Base-by-base conservation (phyloP, 2,888 invertebrate genomes). In the Eupeodes latifasciatus region DNA sequence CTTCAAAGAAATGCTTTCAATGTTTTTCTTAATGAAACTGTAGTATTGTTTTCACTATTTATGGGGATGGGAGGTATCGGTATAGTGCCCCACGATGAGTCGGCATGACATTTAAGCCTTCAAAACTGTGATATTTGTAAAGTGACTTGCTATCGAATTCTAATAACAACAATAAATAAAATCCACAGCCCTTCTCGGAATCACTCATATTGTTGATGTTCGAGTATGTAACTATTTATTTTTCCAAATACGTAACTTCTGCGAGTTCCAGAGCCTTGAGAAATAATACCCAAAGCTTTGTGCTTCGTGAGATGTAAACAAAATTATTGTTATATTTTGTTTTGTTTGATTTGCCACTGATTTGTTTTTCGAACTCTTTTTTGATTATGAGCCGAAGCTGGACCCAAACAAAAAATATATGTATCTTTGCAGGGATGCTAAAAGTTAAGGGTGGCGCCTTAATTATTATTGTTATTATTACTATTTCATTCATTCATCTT, bases 371-470 rank as follows among this genome's bases (percentile, higher is more conserved):
- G 27, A 14, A 6, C 34, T 12, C 7, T 27, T 14, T 14, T 1
- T 34, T 59, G 27, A 59, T 3, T 7, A 6, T 1, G 27, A 57
- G 57, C 57, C 19, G 19, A 11, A 0, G 27, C 34, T 19, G 19
- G 19, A 19, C 19, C 19, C 19, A 19, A 19, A 19, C 14, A 14
- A 34, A 1, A 34, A 34, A 14, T 11, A 19, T 14, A 34, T 34
- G 12, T 9, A 61, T 27, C 36, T 19, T 27, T 14, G 55, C 40
- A 40, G 1, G 0, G 6, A 40, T 40, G 40, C 27, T 27, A 1
- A 3, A 11, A 6, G 34, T 34, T 55, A 44, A 64, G 36, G 51
- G 74, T 55, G 71, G 71, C 81, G 85, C 82, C 85, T 47, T 34
- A 4, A 53, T 40, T 77, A 67, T 27, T 51, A 55, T 59, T 57